Evolutionary conservation across 1,140 invertebrate genomes (phyloP).

Genomic region (Meloidogyne floridensis): DNA sequence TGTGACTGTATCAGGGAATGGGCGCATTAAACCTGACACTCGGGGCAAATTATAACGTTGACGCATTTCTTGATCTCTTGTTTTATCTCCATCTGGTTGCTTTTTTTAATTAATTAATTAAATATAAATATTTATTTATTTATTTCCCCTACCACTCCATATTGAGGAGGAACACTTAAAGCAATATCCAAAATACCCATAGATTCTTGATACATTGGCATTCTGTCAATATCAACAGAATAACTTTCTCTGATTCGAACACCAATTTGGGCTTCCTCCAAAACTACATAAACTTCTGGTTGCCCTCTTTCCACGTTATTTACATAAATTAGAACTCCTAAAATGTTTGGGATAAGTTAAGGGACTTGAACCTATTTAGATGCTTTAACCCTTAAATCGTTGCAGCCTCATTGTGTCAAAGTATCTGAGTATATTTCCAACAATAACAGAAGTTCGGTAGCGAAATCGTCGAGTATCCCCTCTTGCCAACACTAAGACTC

Average conservation of each 20-base stretch:
- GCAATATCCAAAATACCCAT: conserved; percentile 64
- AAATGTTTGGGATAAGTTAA: conserved; percentile 17
- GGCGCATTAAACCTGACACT: conserved; percentile 51
- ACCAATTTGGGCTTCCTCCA: conserved; percentile 66
- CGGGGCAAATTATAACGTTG: conserved; percentile 51
- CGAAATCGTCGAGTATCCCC: conserved; percentile 64
- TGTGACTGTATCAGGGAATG: conserved; percentile 53
- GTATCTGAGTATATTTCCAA: conserved; percentile 65
- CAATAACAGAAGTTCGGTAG: conserved; percentile 62
- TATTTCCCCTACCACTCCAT: conserved; percentile 57
- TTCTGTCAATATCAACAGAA: conserved; percentile 63
- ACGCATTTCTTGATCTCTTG: conserved; percentile 52
- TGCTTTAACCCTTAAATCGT: conserved; percentile 54
- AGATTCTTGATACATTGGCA: conserved; percentile 63
- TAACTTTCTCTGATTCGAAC: conserved; percentile 62
- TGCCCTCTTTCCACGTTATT: conserved; percentile 65
- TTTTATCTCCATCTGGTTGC: conserved; percentile 59
- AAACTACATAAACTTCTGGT: conserved; percentile 64
- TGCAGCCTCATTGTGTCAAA: conserved; percentile 65
- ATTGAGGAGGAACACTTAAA: conserved; percentile 63
- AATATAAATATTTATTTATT: background rate
- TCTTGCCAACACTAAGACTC: conserved; percentile 61
- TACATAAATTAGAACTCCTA: conserved; percentile 63
- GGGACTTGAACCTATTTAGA: background rate
- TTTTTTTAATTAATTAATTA: conserved; percentile 20